Percentiles rank a stretch among this genome's conserved stretches.
Conservation (phyloP, 35 echinoderm and acorn worm genomes). For the Hemicentrotus pulcherrimus region DNA sequence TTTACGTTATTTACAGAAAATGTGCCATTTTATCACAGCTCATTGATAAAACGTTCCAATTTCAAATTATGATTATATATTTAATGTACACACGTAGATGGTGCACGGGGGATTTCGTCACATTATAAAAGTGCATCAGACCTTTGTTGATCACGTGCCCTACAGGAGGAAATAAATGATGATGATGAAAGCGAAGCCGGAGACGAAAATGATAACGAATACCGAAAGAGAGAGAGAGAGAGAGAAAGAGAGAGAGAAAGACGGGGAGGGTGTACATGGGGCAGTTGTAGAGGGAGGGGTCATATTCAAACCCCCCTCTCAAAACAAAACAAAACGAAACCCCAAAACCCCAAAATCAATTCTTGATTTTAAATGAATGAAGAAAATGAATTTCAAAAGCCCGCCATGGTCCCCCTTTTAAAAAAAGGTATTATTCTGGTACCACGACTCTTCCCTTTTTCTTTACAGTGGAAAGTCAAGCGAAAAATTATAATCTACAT, state of each 20-base stretch:
- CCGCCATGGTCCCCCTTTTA: too few species aligned
- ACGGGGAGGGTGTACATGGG: background rate
- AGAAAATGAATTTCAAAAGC: too few species aligned
- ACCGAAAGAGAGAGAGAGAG: background rate
- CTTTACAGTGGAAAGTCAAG: too few species aligned
- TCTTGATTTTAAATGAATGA: too few species aligned
- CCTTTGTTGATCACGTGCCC: background rate
- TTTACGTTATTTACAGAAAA: too few species aligned
- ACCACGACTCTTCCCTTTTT: too few species aligned
- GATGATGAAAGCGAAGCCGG: background rate
- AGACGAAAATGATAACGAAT: background rate
- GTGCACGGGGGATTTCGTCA: background rate
- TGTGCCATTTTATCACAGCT: background rate
- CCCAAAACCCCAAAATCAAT: too few species aligned
- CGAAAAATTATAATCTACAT: too few species aligned
- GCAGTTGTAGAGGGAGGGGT: too few species aligned
- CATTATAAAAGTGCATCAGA: background rate
- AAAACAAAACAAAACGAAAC: too few species aligned
- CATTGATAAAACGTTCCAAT: background rate
- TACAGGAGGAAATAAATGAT: background rate
- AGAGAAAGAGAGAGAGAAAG: background rate
- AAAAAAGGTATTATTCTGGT: too few species aligned
- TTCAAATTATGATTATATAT: background rate
- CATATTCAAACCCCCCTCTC: too few species aligned
- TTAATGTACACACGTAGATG: background rate